Base-by-base conservation (phyloP, 92 coral and sea anemone genomes). In the Phenganax subtilis region DNA sequence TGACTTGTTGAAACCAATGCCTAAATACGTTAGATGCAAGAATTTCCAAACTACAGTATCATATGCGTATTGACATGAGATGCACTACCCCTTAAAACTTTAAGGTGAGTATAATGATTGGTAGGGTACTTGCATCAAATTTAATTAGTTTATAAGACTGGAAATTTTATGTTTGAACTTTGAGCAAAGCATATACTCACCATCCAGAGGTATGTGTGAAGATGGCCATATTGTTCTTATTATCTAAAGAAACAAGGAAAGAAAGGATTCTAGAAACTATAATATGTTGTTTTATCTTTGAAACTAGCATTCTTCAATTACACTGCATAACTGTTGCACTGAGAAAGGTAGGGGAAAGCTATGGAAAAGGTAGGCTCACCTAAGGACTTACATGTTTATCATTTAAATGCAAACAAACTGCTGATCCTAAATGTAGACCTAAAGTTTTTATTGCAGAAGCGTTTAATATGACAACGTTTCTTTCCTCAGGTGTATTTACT, bases 371-470 rank as follows among this genome's bases (percentile, higher is more conserved):
- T 37, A 37, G 47, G 5, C 2, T 37, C 5, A 5, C 5, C 47
- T 37, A 37, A 7, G 51, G 10, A 87, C 87, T 84, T 71, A 89
- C 91, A 61, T 75, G 77, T 80, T 57, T 87, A 20, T 82, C 51
- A 14, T 51, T 27, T 62, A 89, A 62, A 8, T 71, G 85, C 16
- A 90, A 58, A 10, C 84, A 75, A 60, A 87, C 90, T 62, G 85
- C 87, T 60, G 84, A 81, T 54, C 98, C 98, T 82, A 93, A 87
- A 53, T 88, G 75, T 12, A 93, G 76, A 59, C 87, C 88, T 17
- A 91, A 77, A 12, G 84, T 85, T 83, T 77, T 93, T 93, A 93
- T 86, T 5, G 97, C 88, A 54, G 85, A 76, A 54, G 86, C 62
- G 71, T 90, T 88, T 52, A 93, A 80, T 25, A 87, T 80, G 9